Evolutionary conservation across 1,140 invertebrate genomes (phyloP).

Genomic region (Latrodectus geometricus): DNA sequence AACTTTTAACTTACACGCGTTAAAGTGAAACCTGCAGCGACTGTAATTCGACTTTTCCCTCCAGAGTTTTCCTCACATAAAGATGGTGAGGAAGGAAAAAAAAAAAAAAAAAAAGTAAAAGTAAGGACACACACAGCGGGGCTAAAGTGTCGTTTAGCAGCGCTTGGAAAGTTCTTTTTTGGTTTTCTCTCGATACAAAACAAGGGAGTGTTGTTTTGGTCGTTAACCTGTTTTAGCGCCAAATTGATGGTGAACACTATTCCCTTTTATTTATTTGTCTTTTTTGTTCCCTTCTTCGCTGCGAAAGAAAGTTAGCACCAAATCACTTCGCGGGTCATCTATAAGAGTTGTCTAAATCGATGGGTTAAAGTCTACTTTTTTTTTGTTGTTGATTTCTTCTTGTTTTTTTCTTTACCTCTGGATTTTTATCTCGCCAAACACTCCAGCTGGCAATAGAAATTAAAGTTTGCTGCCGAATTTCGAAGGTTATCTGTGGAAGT

Average conservation of each 20-base stretch:
- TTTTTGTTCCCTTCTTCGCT: background rate
- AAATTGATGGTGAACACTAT: slow-evolving; percentile 42
- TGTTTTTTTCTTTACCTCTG: background rate
- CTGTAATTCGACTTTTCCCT: slow-evolving; percentile 49
- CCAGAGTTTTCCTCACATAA: background rate
- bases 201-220: slow-evolving; percentile 54
- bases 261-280: slow-evolving; percentile 8
- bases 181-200: slow-evolving; percentile 14
- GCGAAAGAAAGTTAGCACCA: slow-evolving; percentile 24
- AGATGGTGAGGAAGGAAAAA: background rate
- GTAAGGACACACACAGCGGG: slow-evolving; percentile 10
- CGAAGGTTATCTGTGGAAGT: background rate
- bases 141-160: slow-evolving; percentile 51
- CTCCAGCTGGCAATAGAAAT: slow-evolving; percentile 29
- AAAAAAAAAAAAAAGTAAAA: background rate
- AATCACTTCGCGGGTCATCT: slow-evolving; percentile 55
- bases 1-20: slow-evolving; percentile 54
- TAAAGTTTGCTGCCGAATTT: slow-evolving; percentile 24
- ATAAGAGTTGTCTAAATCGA: slow-evolving; percentile 60
- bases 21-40: slow-evolving; percentile 50
- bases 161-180: slow-evolving; percentile 43
- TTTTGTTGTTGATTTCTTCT: background rate
- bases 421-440: slow-evolving; percentile 41
- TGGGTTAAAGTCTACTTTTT: slow-evolving; percentile 9
- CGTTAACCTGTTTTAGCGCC: slow-evolving; percentile 59